Evolutionary conservation across 2,113 vertebrate genomes (phyloP).

Genomic region (Indri indri): DNA sequence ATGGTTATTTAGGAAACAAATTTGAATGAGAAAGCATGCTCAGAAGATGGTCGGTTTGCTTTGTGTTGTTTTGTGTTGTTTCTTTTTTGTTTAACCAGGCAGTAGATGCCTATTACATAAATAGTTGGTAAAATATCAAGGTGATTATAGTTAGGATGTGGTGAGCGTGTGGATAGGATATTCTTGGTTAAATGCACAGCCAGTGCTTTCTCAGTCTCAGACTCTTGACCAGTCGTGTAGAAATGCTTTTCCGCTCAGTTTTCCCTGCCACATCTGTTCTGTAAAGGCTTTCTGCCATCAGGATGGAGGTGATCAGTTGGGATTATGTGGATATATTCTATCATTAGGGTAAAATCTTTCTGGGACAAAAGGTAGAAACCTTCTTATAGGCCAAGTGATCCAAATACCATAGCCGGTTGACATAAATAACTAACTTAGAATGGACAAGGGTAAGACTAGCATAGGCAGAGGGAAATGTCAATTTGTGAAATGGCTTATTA

Average conservation of each 20-base stretch:
- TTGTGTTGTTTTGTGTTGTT: too few relatives aligned
- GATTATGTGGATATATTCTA: not conserved
- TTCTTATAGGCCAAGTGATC: not conserved
- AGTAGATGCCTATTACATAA: not conserved
- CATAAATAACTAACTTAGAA: not conserved
- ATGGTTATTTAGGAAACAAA: slow-evolving; percentile 6
- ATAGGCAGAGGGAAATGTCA: not conserved
- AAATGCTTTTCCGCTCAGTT: not conserved
- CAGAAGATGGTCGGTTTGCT: not conserved
- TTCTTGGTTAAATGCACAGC: not conserved
- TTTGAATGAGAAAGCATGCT: slow-evolving; percentile 38
- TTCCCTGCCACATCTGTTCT: not conserved
- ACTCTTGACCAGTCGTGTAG: not conserved
- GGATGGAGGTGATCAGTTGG: not conserved
- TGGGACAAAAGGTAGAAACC: not conserved
- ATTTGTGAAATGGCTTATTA: not conserved
- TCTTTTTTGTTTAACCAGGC: not conserved
- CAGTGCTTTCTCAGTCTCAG: not conserved
- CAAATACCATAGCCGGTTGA: not conserved
- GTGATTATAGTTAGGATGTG: not conserved
- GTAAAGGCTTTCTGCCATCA: not conserved
- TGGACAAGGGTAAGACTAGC: not conserved
- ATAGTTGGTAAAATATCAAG: not conserved
- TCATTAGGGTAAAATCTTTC: not conserved
- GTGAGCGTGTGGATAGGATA: not conserved